phyloP scores from a whole-genome alignment of 1,140 invertebrate species.

The Globodera ellingtonae region DNA sequence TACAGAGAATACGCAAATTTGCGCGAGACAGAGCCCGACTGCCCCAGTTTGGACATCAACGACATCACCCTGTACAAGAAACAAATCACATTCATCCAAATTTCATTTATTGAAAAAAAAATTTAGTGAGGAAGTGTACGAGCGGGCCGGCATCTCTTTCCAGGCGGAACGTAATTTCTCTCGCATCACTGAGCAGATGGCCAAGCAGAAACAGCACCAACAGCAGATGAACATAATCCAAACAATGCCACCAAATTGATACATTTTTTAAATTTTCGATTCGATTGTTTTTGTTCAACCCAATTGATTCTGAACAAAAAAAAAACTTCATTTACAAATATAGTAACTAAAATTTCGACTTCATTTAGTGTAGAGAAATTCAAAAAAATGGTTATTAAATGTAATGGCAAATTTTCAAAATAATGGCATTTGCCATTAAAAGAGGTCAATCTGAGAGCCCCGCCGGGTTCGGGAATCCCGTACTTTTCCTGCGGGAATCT shows the following conservation, averaged over 20 bases:
- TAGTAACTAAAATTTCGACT: no score
- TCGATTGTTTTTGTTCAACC: no score
- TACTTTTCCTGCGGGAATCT: no score
- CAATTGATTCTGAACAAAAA: no score
- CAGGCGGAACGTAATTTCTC: slow-evolving; percentile 44
- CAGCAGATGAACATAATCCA: neutral
- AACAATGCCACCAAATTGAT: neutral
- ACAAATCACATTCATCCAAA: neutral
- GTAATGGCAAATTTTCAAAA: no score
- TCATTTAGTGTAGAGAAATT: no score
- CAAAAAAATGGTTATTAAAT: no score
- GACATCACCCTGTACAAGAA: slow-evolving; percentile 32
- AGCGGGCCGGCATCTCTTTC: slow-evolving; percentile 40
- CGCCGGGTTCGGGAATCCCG: no score
- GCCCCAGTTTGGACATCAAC: slow-evolving; percentile 40
- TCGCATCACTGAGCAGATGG: slow-evolving; percentile 18
- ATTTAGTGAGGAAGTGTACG: slow-evolving; percentile 40
- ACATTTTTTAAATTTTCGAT: neutral
- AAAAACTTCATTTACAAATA: no score
- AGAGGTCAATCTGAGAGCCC: no score
- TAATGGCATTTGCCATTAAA: no score
- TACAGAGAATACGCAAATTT: slow-evolving; percentile 37
- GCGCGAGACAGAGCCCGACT: slow-evolving; percentile 42
- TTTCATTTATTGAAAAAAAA: neutral
- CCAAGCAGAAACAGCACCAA: neutral